A percentile compares a stretch with the other conserved stretches of the same genome.
Evolutionary conservation across 2,113 vertebrate species (phyloP).

Genomic region (Brachyhypopomus occidentalis): DNA sequence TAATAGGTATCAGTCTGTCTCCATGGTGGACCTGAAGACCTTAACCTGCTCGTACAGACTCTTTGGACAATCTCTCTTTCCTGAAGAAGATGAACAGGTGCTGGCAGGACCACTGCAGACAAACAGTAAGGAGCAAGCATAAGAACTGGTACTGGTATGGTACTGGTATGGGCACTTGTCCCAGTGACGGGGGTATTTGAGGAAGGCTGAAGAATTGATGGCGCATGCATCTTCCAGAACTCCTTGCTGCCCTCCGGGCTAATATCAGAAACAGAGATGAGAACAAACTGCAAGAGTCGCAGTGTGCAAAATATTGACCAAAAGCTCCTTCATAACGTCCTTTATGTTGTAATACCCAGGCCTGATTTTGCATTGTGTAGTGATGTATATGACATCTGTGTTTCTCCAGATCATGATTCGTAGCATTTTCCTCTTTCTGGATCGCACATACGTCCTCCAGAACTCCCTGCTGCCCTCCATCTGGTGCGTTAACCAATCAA

Average conservation of each 20-base stretch:
- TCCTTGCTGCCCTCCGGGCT: constrained; percentile 89
- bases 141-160: too few relatives aligned
- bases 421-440: constrained; percentile 99
- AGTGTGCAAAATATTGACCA: too few relatives aligned
- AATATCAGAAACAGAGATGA: too few relatives aligned
- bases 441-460: constrained; percentile 97
- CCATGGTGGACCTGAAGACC: neutral
- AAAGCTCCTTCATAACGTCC: neutral
- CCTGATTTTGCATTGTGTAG: too few relatives aligned
- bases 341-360: constrained; percentile 7
- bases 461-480: constrained; percentile 99
- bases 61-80: constrained; percentile 96
- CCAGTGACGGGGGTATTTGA: too few relatives aligned
- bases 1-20: neutral
- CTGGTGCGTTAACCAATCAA: constrained; percentile 75
- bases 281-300: too few relatives aligned
- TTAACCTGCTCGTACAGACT: constrained; percentile 77
- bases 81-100: constrained; percentile 98
- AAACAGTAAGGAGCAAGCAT: constrained; percentile 82
- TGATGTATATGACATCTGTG: neutral
- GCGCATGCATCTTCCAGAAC: constrained; percentile 98
- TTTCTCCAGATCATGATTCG: constrained; percentile 95
- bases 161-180: too few relatives aligned
- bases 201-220: too few relatives aligned
- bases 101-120: constrained; percentile 99